phyloP scores from a whole-genome alignment of 2,888 invertebrate species.

The Sminthurinus aureus region DNA sequence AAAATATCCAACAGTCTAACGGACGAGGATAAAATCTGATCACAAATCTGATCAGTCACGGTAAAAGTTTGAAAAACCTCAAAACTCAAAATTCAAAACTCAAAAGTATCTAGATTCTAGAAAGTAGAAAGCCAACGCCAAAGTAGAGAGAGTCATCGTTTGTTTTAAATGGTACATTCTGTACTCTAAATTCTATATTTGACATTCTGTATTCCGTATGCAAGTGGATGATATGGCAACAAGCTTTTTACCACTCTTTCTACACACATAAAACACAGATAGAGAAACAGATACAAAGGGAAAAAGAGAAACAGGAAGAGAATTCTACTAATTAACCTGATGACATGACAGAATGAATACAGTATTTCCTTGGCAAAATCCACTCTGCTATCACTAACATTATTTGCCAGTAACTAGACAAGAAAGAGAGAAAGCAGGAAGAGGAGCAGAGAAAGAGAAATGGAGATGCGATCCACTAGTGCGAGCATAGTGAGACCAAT shows the following conservation, averaged over 20 bases:
- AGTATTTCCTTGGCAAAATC: constrained; percentile 34
- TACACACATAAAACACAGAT: neutral
- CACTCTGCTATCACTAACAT: constrained; percentile 39
- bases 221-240: too few species aligned
- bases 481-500: neutral
- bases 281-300: constrained; percentile 16
- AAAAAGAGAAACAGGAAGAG: neutral
- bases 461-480: neutral
- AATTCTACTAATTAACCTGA: constrained; percentile 40
- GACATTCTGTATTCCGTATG: neutral
- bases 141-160: too few species aligned
- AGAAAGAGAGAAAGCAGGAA: constrained; percentile 15
- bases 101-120: too few species aligned
- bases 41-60: too few species aligned
- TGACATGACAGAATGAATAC: constrained; percentile 36
- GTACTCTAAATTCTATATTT: neutral
- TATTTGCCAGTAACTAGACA: constrained; percentile 19
- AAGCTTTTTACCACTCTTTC: too few species aligned
- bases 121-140: too few species aligned
- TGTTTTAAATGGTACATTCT: too few species aligned
- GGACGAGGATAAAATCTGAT: too few species aligned
- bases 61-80: constrained; percentile 20
- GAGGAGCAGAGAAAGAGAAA: constrained; percentile 1
- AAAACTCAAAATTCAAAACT: too few species aligned
- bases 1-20: too few species aligned